Percentiles rank a stretch among this genome's conserved stretches.
Evolutionary conservation across 2,797 vertebrate species (phyloP).

Genomic region (Amniataba percoides): DNA sequence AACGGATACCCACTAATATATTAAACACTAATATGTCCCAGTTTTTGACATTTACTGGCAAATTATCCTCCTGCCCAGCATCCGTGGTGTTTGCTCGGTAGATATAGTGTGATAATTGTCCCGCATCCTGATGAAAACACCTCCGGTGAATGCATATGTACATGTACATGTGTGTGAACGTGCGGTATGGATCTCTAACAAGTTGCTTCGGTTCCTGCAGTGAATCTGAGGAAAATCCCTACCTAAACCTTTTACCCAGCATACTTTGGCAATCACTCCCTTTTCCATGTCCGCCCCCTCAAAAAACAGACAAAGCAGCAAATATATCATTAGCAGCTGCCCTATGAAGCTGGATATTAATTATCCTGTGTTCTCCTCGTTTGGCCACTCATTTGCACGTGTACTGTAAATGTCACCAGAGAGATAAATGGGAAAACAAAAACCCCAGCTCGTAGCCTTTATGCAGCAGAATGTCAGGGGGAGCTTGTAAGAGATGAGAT

Average conservation of each 20-base stretch:
- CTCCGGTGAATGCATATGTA: too few species aligned
- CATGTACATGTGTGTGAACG: too few species aligned
- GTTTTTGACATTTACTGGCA: too few species aligned
- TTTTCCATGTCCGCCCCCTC: constrained; percentile 54
- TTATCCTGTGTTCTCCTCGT: constrained; percentile 79
- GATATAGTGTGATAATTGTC: too few species aligned
- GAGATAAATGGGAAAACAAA: constrained; percentile 85
- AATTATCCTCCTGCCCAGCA: too few species aligned
- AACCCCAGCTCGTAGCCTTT: constrained; percentile 75
- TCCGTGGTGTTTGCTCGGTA: too few species aligned
- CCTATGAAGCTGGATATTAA: constrained; percentile 78
- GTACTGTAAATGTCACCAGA: constrained; percentile 84
- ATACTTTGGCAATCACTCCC: constrained; percentile 44
- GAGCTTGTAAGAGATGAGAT: constrained; percentile 82
- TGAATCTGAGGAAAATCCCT: constrained; percentile 26
- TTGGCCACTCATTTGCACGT: constrained; percentile 83
- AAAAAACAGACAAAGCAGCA: constrained; percentile 73
- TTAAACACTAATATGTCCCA: too few species aligned
- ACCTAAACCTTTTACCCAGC: constrained; percentile 49
- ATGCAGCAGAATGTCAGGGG: constrained; percentile 79
- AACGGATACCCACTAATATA: too few species aligned
- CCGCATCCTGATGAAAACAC: too few species aligned
- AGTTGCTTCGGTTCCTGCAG: background rate
- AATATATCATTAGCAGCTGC: constrained; percentile 81
- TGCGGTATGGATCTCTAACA: background rate